Evolutionary conservation across 1,140 invertebrate genomes (phyloP).

Genomic region (Lysiphlebus fabarum): DNA sequence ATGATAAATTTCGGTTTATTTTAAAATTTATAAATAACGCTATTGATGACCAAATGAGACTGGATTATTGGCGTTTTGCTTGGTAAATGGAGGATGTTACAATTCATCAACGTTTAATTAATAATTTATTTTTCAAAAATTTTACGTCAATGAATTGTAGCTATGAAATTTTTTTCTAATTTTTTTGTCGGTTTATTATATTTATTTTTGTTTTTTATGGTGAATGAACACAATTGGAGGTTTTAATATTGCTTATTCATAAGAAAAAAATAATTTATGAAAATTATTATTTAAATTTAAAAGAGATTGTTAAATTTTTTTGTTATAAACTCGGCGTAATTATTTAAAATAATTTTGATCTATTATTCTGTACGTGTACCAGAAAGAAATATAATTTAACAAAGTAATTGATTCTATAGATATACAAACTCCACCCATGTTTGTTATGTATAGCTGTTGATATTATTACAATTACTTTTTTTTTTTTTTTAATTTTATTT

Average conservation of each 20-base stretch:
- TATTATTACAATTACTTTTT: not conserved
- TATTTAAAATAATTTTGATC: no score
- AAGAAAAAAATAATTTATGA: not conserved
- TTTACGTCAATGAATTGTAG: not conserved
- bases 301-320: no score
- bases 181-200: not conserved
- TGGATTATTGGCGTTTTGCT: constrained; percentile 31
- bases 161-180: not conserved
- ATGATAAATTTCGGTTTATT: constrained; percentile 4
- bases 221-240: not conserved
- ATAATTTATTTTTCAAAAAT: not conserved
- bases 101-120: no score
- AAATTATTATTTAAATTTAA: not conserved
- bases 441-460: constrained; percentile 7
- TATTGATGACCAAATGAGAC: constrained; percentile 32
- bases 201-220: not conserved
- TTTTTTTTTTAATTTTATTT: constrained; percentile 3
- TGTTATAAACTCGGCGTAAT: no score
- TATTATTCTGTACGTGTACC: no score
- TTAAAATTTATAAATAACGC: constrained; percentile 11
- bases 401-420: no score
- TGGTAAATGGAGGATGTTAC: not conserved
- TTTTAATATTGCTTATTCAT: not conserved
- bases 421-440: constrained; percentile 1
- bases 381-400: no score